Evolutionary conservation across 2,113 vertebrate species (phyloP).

Genomic region (Sakesphorus luctuosus): DNA sequence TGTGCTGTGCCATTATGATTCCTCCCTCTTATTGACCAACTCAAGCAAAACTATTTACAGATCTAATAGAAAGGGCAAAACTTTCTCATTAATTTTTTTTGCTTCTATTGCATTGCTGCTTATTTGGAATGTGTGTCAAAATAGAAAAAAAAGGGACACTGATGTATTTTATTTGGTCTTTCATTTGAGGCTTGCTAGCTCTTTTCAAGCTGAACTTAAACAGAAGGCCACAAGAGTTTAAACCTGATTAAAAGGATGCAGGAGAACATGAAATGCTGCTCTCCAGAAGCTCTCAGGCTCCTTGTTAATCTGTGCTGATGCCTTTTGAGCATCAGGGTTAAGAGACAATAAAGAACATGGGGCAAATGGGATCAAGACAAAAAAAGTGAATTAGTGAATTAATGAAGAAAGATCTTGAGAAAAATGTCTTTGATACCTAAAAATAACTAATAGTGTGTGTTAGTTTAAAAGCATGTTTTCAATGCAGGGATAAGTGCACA

Average conservation of each 20-base stretch:
- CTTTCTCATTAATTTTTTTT: not conserved
- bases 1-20: not conserved
- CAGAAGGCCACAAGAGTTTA: slow-evolving; percentile 30
- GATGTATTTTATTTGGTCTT: slow-evolving; percentile 18
- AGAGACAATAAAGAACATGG: slow-evolving; percentile 61
- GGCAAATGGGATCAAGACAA: slow-evolving; percentile 54
- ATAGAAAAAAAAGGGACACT: not conserved
- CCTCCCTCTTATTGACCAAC: not conserved
- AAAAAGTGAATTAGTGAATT: slow-evolving; percentile 68
- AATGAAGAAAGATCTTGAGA: slow-evolving; percentile 68
- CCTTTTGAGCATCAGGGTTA: slow-evolving; percentile 55
- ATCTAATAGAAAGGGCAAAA: not conserved
- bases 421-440: slow-evolving; percentile 66
- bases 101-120: not conserved
- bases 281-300: slow-evolving; percentile 55
- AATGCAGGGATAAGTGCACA: slow-evolving; percentile 44
- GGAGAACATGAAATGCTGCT: slow-evolving; percentile 56
- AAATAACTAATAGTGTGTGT: slow-evolving; percentile 47
- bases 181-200: not conserved
- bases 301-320: slow-evolving; percentile 60
- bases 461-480: slow-evolving; percentile 66
- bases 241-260: slow-evolving; percentile 58
- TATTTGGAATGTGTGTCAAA: not conserved
- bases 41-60: not conserved
- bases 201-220: slow-evolving; percentile 32